Evolutionary conservation across 2,797 vertebrate species (phyloP), one percentile per base, ranked within the genome.

Genomic region (Melanotaenia parkinsoni): DNA sequence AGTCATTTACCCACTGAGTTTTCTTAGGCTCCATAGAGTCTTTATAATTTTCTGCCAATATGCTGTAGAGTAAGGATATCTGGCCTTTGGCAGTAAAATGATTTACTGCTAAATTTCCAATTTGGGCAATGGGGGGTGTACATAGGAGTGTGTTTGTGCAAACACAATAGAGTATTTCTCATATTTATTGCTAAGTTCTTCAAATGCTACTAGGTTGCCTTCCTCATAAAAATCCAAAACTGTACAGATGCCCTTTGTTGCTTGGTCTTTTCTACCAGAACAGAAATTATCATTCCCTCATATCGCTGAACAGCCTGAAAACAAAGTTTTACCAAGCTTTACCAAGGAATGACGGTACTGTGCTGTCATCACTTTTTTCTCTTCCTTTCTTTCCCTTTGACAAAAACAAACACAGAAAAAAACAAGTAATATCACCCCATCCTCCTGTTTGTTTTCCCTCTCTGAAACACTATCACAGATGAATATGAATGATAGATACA

Each of bases 401-500:
- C 4, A 33, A 33, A 33, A 33, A 33, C 32, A 33, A 33, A 33
- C 32, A 33, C 24, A 33, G 32, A 4, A 33, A 33, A 33, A 4
- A 33, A 33, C 7, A 7, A 33, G 32, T 33, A 33, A 33, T 4
- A 33, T 33, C 24, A 26, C 7, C 32, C 32, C 32, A 4, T 4
- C 7, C 32, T 7, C 32, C 7, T 33, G 7, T 33, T 7, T 33
- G 32, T 33, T 53, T 40, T 10, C 35, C 8, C 18, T 11, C 37
- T 5, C 54, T 2, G 8, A 18, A n/a, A 18, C 37, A n/a, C 67
- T 7, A 33, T 4, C 45, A 63, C 58, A 79, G 54, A 35, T 30
- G 14, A 66, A 59, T 51, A 38, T 38, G 67, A 28, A 63, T 14
- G 67, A 61, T 58, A 58, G 69, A 73, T 69, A 71, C 63, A 63